A percentile compares a stretch with the other conserved stretches of the same genome.
phyloP scores from a whole-genome alignment of 2,113 vertebrate species.

The Sminthopsis crassicaudata region DNA sequence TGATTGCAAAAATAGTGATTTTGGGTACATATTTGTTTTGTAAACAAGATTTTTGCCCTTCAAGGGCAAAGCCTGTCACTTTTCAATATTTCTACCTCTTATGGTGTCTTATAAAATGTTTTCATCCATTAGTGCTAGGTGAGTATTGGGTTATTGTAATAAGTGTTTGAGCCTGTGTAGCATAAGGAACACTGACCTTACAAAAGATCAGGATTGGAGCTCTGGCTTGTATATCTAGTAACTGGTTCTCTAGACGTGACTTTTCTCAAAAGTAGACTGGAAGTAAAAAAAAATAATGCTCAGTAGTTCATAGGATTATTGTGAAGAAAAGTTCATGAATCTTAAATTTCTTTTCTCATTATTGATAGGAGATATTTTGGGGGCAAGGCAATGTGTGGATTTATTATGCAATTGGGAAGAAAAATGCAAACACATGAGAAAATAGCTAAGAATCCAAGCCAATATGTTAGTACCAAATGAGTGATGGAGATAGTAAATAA shows the following conservation, averaged over 20 bases:
- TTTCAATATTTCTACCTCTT: not conserved
- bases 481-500: not conserved
- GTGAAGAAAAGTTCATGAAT: not conserved
- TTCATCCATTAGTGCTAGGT: not conserved
- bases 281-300: not conserved
- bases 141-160: not conserved
- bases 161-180: not conserved
- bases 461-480: not conserved
- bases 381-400: not conserved
- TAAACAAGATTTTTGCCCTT: not conserved
- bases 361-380: not conserved
- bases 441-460: not conserved
- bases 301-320: not conserved
- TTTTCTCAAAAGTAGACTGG: not conserved
- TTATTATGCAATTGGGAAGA: not conserved
- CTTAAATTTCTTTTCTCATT: not conserved
- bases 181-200: not conserved
- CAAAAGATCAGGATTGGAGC: not conserved
- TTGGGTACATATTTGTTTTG: not conserved
- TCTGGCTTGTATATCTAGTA: not conserved
- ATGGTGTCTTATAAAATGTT: not conserved
- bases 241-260: not conserved
- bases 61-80: not conserved
- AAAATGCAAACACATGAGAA: not conserved
- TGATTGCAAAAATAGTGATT: not conserved